phyloP scores from a whole-genome alignment of 2,888 invertebrate species.

The Luperina nickerlii region DNA sequence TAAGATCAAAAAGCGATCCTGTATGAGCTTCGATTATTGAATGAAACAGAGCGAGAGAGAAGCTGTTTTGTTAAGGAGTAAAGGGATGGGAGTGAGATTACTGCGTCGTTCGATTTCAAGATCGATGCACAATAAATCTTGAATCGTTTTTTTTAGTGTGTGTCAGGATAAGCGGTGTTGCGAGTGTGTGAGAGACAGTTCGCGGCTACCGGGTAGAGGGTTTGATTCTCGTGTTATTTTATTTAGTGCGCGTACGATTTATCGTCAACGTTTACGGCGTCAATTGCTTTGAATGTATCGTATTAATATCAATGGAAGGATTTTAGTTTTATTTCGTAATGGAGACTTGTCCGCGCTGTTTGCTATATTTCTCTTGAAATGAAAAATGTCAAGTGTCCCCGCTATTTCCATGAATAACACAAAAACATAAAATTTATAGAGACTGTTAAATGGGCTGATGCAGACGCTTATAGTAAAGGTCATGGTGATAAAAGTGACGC shows the following conservation, averaged over 20 bases:
- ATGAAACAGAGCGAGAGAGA: slow-evolving; percentile 71
- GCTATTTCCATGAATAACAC: slow-evolving; percentile 26
- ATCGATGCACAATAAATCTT: slow-evolving; percentile 84
- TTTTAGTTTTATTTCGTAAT: slow-evolving; percentile 66
- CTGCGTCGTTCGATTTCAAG: slow-evolving; percentile 77
- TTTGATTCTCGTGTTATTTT: slow-evolving; percentile 73
- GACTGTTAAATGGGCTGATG: slow-evolving; percentile 7
- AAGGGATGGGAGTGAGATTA: slow-evolving; percentile 69
- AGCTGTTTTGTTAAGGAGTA: slow-evolving; percentile 39
- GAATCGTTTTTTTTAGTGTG: slow-evolving; percentile 73
- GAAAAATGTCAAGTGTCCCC: slow-evolving; percentile 26
- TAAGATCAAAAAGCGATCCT: slow-evolving; percentile 70
- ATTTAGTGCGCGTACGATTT: slow-evolving; percentile 73
- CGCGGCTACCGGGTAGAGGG: slow-evolving; percentile 80
- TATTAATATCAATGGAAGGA: slow-evolving; percentile 72
- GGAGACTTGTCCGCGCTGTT: slow-evolving; percentile 48
- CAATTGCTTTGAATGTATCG: slow-evolving; percentile 75
- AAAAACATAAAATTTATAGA: slow-evolving; percentile 9
- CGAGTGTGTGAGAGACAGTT: slow-evolving; percentile 78
- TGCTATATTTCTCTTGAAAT: slow-evolving; percentile 37
- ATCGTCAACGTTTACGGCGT: slow-evolving; percentile 76
- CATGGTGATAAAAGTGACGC: slow-evolving; percentile 6
- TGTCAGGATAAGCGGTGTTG: slow-evolving; percentile 75
- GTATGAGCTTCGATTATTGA: slow-evolving; percentile 75
- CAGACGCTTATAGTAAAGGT: slow-evolving; percentile 1